phyloP scores from a whole-genome alignment of 2,797 vertebrate genomes.

The Falco peregrinus region DNA sequence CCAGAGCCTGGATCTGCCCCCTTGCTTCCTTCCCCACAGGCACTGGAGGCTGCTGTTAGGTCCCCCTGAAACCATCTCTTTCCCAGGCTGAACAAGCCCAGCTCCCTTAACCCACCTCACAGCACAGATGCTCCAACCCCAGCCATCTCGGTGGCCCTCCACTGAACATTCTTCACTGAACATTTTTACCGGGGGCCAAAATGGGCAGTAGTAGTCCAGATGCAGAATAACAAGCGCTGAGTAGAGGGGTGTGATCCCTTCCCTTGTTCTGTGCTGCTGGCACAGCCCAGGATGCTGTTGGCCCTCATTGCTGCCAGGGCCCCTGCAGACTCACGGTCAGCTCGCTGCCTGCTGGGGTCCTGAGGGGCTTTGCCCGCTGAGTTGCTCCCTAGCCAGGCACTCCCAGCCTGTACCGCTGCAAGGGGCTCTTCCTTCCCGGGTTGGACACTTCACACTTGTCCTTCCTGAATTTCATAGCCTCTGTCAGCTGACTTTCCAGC shows the following conservation, averaged over 20 bases:
- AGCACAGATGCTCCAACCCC: fast-evolving
- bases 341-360: background rate
- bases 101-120: background rate
- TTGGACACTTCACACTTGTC: background rate
- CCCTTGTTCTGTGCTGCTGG: background rate
- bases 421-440: background rate
- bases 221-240: background rate
- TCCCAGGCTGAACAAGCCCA: background rate
- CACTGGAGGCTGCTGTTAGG: background rate
- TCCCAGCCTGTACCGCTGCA: background rate
- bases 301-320: fast-evolving
- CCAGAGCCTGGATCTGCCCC: background rate
- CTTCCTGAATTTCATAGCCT: background rate
- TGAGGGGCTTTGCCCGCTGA: background rate
- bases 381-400: background rate
- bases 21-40: background rate
- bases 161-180: fast-evolving
- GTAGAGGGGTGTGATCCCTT: background rate
- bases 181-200: background rate
- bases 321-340: background rate
- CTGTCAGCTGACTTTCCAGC: background rate
- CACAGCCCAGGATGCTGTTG: background rate
- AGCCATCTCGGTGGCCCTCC: background rate
- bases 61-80: background rate
- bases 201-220: background rate